A percentile compares a stretch with the other conserved stretches of the same genome.
Evolutionary conservation across 92 coral and sea anemone species (phyloP).

Genomic region (Epizoanthus stellaris): DNA sequence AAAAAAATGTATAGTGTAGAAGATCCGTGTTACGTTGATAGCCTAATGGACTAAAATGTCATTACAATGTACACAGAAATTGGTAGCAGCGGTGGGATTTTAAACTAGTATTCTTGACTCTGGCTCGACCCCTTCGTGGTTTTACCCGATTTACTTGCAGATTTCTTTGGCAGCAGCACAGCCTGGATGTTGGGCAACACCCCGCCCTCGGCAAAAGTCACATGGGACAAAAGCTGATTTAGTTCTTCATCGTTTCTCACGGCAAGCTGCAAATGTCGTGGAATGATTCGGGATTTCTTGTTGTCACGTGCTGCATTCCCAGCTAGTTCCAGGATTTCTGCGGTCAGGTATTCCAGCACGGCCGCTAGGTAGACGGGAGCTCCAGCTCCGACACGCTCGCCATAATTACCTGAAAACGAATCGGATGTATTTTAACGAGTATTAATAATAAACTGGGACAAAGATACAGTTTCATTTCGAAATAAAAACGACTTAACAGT

Average conservation of each 20-base stretch:
- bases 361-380: constrained; percentile 71
- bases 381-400: constrained; percentile 68
- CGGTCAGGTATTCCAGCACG: constrained; percentile 68
- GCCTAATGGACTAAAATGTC: too few relatives aligned
- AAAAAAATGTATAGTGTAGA: not conserved
- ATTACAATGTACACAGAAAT: not conserved
- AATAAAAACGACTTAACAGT: too few relatives aligned
- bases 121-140: constrained; percentile 56
- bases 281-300: constrained; percentile 70
- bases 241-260: constrained; percentile 73
- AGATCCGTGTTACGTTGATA: not conserved
- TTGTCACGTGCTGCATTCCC: constrained; percentile 74
- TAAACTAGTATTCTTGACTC: constrained; percentile 58
- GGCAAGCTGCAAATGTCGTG: constrained; percentile 71
- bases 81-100: not conserved
- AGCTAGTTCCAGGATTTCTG: constrained; percentile 70
- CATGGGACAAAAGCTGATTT: constrained; percentile 64
- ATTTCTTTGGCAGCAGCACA: constrained; percentile 62
- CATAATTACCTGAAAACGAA: constrained; percentile 55
- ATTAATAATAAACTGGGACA: not conserved
- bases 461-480: not conserved
- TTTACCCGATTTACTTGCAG: constrained; percentile 50
- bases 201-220: constrained; percentile 72
- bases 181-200: constrained; percentile 71
- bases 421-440: not conserved